Evolutionary conservation across 2,797 vertebrate genomes (phyloP).

Genomic region (Silurus lanzhouensis): DNA sequence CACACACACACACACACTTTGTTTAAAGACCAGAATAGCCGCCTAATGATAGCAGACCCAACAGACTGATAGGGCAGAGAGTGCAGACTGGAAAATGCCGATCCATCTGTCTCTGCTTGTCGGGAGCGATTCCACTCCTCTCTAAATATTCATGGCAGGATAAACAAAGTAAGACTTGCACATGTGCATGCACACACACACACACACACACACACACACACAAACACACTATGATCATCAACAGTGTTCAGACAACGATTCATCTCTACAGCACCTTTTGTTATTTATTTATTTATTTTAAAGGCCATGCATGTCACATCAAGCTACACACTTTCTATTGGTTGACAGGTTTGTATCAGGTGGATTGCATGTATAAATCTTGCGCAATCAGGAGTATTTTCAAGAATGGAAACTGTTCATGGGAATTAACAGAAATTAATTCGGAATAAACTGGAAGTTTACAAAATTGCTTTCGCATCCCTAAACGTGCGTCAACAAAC

Average conservation of each 20-base stretch:
- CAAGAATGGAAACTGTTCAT: too few relatives aligned
- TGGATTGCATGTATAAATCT: conserved; percentile 1
- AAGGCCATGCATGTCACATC: not conserved
- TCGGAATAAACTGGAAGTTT: not conserved
- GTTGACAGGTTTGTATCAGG: not conserved
- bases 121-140: conserved; percentile 24
- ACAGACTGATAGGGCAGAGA: conserved; percentile 42
- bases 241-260: not conserved
- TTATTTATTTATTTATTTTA: not conserved
- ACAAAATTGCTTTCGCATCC: too few relatives aligned
- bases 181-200: not conserved
- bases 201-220: not conserved
- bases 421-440: too few relatives aligned
- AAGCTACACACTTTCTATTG: not conserved
- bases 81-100: conserved; percentile 40
- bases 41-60: conserved; percentile 29
- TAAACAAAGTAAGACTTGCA: conserved; percentile 29
- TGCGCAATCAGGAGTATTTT: not conserved
- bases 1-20: not conserved
- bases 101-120: conserved; percentile 49
- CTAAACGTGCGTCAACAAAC: conserved; percentile 12
- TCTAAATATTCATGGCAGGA: conserved; percentile 47
- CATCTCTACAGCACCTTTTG: not conserved
- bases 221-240: not conserved
- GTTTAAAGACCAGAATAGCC: conserved; percentile 9